Evolutionary conservation across 2,888 invertebrate species (phyloP), one percentile per base, ranked within the genome.

Genomic region (Chrysotoxum bicinctum): DNA sequence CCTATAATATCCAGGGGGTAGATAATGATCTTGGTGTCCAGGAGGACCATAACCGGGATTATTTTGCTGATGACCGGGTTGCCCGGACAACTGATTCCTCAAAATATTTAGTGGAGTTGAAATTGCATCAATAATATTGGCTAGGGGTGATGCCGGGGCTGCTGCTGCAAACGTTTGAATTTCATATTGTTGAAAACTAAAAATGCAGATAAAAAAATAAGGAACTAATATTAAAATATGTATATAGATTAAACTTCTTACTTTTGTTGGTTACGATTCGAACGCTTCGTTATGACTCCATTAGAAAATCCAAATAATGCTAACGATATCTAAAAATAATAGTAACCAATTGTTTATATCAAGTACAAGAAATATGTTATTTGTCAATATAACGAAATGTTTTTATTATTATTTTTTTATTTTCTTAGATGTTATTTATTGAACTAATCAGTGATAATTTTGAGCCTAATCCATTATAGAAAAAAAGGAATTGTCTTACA

Each of bases 281-380:
- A 72, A 5, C 73, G 77, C 23, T 82, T 77, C 12, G 50, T 62
- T 45, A 82, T 9, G 26, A 66, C 77, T n/a, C 64, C 77, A 48
- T 43, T 19, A 7, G 54, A 54, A 14, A 48, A 40, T 9, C 66
- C 37, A 4, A 68, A n/a, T 12, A 76, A 23, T n/a, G 70, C 32
- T 10, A 76, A 19, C 0, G 62, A 62, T 69, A 81, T 52, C 81
- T 81, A 32, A n/a, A 76, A 58, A 14, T 0, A 12, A 35, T n/a
- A n/a, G n/a, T n/a, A n/a, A n/a, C n/a, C n/a, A n/a, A n/a, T n/a
- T n/a, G n/a, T n/a, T n/a, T n/a, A n/a, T n/a, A n/a, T n/a, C n/a
- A n/a, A n/a, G n/a, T n/a, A n/a, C n/a, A n/a, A n/a, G n/a, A n/a
- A n/a, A n/a, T n/a, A n/a, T n/a, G n/a, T n/a, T n/a, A n/a, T n/a